These are phyloP conservation scores for Catharus minimus DNA, from an alignment of 2,113 vertebrate genomes.

Conservation along the genomic window DNA sequence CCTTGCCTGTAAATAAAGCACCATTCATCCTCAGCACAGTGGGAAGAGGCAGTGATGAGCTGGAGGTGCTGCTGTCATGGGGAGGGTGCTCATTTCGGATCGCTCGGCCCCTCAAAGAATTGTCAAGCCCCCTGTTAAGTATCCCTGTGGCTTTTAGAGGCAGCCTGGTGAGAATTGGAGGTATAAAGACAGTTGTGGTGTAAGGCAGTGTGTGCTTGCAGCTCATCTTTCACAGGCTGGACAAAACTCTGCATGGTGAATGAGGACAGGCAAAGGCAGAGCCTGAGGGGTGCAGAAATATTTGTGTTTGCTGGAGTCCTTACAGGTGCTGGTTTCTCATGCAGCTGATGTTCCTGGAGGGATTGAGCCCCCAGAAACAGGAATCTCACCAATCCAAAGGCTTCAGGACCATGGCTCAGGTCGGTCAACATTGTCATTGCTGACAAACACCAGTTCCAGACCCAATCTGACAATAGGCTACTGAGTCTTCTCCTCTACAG, in stretches of 20 bases:
- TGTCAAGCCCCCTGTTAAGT: not conserved
- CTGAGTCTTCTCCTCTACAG: not conserved
- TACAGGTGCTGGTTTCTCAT: not conserved
- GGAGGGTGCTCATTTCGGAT: not conserved
- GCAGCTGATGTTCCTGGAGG: not conserved
- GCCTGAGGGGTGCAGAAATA: not conserved
- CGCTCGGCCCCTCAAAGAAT: not conserved
- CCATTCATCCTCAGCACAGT: not conserved
- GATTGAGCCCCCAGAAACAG: not conserved
- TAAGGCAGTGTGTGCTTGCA: not conserved
- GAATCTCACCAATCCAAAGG: not conserved
- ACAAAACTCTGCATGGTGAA: fast-evolving
- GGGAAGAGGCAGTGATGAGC: not conserved
- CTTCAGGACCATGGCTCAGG: not conserved
- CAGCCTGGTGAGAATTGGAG: not conserved
- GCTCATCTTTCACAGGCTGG: not conserved
- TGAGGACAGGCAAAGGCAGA: not conserved
- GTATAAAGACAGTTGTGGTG: not conserved
- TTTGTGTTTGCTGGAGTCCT: not conserved
- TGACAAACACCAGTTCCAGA: not conserved
- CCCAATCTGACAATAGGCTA: not conserved
- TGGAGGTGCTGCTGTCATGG: not conserved
- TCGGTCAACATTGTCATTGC: fast-evolving
- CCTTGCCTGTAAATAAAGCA: slow-evolving; percentile 35
- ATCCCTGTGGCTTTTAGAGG: not conserved